Percentiles rank a stretch among this genome's conserved stretches.
Conservation (phyloP, 2,113 vertebrate genomes). For the Salminus brasiliensis region DNA sequence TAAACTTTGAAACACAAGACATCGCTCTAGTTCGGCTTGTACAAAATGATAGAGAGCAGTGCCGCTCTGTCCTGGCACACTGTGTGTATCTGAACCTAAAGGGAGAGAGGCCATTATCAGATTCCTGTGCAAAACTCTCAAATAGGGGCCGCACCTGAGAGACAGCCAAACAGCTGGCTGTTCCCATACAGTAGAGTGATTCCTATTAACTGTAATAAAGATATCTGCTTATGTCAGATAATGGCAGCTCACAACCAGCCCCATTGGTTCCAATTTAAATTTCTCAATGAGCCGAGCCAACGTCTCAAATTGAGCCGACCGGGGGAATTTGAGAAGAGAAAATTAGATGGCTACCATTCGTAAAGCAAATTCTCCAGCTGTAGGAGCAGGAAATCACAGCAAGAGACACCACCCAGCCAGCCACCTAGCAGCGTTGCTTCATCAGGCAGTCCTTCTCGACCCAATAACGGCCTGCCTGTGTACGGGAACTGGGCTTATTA, state of each 20-base stretch:
- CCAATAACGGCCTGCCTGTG: constrained; percentile 57
- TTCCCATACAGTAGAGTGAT: constrained; percentile 67
- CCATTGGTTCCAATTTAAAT: constrained; percentile 81
- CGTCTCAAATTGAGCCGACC: constrained; percentile 78
- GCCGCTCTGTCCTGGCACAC: not conserved
- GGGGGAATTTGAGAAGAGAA: constrained; percentile 79
- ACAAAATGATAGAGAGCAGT: not conserved
- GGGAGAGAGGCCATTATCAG: constrained; percentile 17
- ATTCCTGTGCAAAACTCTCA: constrained; percentile 47
- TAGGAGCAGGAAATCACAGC: constrained; percentile 64
- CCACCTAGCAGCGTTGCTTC: constrained; percentile 51
- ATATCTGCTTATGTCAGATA: constrained; percentile 81
- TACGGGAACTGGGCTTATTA: constrained; percentile 66
- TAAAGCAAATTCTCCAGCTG: constrained; percentile 67
- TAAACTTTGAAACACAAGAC: not conserved
- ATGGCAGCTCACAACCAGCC: constrained; percentile 75
- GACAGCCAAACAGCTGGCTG: constrained; percentile 56
- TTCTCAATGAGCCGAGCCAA: constrained; percentile 78
- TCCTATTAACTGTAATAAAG: constrained; percentile 79
- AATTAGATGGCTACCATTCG: constrained; percentile 76
- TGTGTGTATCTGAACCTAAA: not conserved
- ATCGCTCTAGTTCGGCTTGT: not conserved
- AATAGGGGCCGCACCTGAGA: constrained; percentile 66
- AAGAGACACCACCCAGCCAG: constrained; percentile 45
- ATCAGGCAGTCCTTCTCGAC: constrained; percentile 63